A percentile compares a stretch with the other conserved stretches of the same genome.
Conservation (phyloP, 2,797 vertebrate species). For the Malacoraja senta region DNA sequence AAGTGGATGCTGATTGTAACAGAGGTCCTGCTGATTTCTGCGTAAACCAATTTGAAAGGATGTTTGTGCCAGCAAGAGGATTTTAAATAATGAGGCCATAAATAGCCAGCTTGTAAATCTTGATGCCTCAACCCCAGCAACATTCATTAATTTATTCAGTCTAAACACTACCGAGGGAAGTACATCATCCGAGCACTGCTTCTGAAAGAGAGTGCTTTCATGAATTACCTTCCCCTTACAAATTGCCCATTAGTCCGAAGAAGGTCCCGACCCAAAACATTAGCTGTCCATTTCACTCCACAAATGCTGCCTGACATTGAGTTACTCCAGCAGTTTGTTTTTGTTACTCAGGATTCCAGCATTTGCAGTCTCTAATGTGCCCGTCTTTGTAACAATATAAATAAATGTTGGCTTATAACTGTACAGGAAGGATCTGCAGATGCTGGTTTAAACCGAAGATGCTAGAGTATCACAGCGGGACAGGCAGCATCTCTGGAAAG, state of each 20-base stretch:
- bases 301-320: no score
- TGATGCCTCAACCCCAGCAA: neutral
- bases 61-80: neutral
- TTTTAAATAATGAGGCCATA: neutral
- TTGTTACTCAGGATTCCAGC: no score
- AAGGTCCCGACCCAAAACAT: no score
- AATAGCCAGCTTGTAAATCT: constrained; percentile 5
- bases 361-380: no score
- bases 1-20: neutral
- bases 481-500: no score
- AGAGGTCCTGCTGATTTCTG: neutral
- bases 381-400: neutral
- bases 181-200: no score
- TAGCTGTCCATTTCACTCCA: no score
- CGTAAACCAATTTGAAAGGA: neutral
- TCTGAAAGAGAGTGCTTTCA: neutral
- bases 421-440: no score
- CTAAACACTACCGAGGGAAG: neutral
- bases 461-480: no score
- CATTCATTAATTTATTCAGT: constrained; percentile 15
- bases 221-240: neutral
- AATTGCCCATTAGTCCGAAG: neutral
- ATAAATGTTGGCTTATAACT: neutral
- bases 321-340: no score
- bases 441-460: no score